phyloP scores from a whole-genome alignment of 2,888 invertebrate species.

The Mantis religiosa region DNA sequence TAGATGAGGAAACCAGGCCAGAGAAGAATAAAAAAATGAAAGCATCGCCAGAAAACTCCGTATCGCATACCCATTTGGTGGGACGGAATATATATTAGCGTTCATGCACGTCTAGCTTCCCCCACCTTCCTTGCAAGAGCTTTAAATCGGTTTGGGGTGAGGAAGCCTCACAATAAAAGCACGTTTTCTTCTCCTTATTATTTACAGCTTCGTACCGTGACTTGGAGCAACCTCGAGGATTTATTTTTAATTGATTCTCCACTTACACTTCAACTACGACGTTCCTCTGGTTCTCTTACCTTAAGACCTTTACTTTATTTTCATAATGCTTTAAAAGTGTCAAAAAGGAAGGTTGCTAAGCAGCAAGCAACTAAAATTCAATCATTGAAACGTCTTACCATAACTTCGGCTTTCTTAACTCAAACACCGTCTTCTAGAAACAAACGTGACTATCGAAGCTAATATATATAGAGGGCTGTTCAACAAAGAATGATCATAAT shows the following conservation, averaged over 20 bases:
- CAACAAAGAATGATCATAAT: too few relatives aligned
- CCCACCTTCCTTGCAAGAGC: too few relatives aligned
- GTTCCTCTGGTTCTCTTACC: not conserved
- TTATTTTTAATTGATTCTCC: not conserved
- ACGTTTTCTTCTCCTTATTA: not conserved
- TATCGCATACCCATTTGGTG: not conserved
- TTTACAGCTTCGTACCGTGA: not conserved
- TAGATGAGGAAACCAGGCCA: not conserved
- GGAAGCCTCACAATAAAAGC: not conserved
- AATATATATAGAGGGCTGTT: too few relatives aligned
- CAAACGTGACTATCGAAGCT: too few relatives aligned
- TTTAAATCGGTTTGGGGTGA: not conserved
- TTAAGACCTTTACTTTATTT: too few relatives aligned
- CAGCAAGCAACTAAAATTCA: too few relatives aligned
- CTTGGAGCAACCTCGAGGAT: not conserved
- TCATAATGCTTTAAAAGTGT: too few relatives aligned
- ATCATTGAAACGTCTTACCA: too few relatives aligned
- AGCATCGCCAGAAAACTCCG: not conserved
- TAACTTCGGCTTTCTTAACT: too few relatives aligned
- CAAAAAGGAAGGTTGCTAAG: too few relatives aligned
- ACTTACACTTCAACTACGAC: not conserved
- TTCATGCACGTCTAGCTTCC: not conserved
- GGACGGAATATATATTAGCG: not conserved
- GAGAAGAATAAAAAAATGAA: not conserved
- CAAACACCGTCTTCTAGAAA: too few relatives aligned